Percentiles rank a stretch among this genome's conserved stretches.
Evolutionary conservation across 37 sponge, comb jelly and placozoan genomes (phyloP).

Genomic region (Agelas oroides): DNA sequence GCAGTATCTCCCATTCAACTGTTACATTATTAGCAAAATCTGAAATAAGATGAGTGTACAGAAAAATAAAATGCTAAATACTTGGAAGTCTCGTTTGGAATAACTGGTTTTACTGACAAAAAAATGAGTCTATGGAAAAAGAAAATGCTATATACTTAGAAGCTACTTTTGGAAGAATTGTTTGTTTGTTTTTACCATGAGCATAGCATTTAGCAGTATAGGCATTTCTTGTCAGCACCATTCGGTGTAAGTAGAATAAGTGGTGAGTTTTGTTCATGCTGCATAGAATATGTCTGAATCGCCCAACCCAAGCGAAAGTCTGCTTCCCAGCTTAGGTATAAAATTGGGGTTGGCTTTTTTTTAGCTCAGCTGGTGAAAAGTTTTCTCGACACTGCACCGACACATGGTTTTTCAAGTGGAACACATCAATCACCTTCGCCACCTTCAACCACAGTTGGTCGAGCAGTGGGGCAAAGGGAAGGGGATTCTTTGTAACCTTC

Average conservation of each 20-base stretch:
- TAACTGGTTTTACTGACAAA: no score
- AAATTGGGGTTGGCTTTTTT: constrained; percentile 27
- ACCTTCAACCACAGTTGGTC: constrained; percentile 43
- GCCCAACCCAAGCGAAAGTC: constrained; percentile 42
- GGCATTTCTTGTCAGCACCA: constrained; percentile 44
- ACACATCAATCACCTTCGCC: constrained; percentile 38
- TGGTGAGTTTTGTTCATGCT: constrained; percentile 67
- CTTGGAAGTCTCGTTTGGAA: no score
- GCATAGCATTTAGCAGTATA: constrained; percentile 53
- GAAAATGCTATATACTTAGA: no score
- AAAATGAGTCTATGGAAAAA: no score
- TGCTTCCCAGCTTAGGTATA: constrained; percentile 62
- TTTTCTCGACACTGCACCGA: constrained; percentile 15
- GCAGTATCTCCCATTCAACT: no score
- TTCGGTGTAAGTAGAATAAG: constrained; percentile 47
- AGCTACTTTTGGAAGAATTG: constrained; percentile 50
- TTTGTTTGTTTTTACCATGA: constrained; percentile 59
- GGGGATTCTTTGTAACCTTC: constrained; percentile 28
- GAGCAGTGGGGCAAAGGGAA: constrained; percentile 27
- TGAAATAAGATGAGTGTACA: no score
- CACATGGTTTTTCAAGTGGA: constrained; percentile 41
- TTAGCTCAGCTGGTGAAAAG: constrained; percentile 37
- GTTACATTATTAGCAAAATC: no score
- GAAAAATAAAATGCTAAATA: no score
- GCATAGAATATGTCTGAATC: constrained; percentile 46